phyloP scores from a whole-genome alignment of 2,797 vertebrate species.

The Coregonus ussuriensis region DNA sequence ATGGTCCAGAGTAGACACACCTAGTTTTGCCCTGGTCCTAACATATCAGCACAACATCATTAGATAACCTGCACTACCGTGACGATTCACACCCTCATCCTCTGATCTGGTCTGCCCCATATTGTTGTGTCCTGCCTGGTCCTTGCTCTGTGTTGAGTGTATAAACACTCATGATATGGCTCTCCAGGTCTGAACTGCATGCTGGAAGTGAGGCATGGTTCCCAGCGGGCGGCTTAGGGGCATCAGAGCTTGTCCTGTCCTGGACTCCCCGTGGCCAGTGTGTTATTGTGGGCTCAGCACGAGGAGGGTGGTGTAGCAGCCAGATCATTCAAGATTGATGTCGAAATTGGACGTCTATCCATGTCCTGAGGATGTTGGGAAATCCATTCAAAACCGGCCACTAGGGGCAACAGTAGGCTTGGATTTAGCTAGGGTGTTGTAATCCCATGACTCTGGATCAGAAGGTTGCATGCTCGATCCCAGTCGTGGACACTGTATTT shows the following conservation, averaged over 20 bases:
- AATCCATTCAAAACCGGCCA: no score
- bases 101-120: constrained; percentile 25
- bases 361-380: no score
- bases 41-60: constrained; percentile 37
- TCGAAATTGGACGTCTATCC: no score
- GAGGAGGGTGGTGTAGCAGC: constrained; percentile 42
- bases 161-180: constrained; percentile 36
- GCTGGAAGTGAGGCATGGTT: not conserved
- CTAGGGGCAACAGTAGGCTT: no score
- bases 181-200: not conserved
- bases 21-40: no score
- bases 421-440: no score
- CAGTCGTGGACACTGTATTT: no score
- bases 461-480: no score
- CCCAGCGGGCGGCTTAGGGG: constrained; percentile 18
- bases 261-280: constrained; percentile 41
- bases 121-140: constrained; percentile 30
- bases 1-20: not conserved
- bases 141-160: constrained; percentile 23
- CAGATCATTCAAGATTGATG: no score
- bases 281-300: constrained; percentile 47
- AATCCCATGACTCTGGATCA: no score
- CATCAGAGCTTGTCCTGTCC: constrained; percentile 39
- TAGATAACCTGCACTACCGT: constrained; percentile 47
- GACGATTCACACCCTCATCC: constrained; percentile 43